phyloP scores from a whole-genome alignment of 30 jellyfish, hydroid and myxozoan species.

The Phacellophora camtschatica region DNA sequence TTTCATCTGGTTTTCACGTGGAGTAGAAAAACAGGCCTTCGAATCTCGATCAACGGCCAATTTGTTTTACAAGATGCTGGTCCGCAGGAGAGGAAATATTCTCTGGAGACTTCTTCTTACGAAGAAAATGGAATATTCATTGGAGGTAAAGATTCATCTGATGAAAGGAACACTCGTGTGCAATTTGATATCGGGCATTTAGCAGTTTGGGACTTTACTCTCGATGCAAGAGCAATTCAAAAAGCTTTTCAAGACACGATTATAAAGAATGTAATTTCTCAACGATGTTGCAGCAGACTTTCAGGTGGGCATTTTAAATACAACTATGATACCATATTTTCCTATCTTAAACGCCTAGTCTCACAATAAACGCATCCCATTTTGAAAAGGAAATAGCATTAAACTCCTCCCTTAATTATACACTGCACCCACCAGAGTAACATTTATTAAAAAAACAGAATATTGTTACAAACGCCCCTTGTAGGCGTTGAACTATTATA shows the following conservation, averaged over 20 bases:
- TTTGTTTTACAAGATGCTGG: slow-evolving; percentile 39
- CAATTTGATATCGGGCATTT: slow-evolving; percentile 74
- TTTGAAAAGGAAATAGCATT: too few species aligned
- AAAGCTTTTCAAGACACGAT: slow-evolving; percentile 46
- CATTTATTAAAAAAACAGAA: too few species aligned
- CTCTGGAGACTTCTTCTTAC: background rate
- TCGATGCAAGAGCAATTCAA: slow-evolving; percentile 32
- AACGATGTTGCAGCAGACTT: slow-evolving; percentile 41
- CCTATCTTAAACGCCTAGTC: too few species aligned
- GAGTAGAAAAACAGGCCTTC: slow-evolving; percentile 61
- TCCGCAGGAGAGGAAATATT: slow-evolving; percentile 3
- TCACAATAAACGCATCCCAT: too few species aligned
- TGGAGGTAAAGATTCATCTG: slow-evolving; percentile 65
- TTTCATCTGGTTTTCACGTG: slow-evolving; percentile 83
- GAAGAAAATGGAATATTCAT: slow-evolving; percentile 52
- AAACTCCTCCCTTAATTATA: too few species aligned
- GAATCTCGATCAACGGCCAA: slow-evolving; percentile 67
- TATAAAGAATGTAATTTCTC: slow-evolving; percentile 6
- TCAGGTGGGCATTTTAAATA: background rate
- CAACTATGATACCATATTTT: too few species aligned
- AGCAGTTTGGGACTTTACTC: slow-evolving; percentile 74
- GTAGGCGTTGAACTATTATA: too few species aligned
- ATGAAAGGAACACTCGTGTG: slow-evolving; percentile 14
- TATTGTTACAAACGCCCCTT: too few species aligned
- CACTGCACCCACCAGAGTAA: too few species aligned